phyloP scores from a whole-genome alignment of 2,888 invertebrate species.

The Leucophenga maculata region DNA sequence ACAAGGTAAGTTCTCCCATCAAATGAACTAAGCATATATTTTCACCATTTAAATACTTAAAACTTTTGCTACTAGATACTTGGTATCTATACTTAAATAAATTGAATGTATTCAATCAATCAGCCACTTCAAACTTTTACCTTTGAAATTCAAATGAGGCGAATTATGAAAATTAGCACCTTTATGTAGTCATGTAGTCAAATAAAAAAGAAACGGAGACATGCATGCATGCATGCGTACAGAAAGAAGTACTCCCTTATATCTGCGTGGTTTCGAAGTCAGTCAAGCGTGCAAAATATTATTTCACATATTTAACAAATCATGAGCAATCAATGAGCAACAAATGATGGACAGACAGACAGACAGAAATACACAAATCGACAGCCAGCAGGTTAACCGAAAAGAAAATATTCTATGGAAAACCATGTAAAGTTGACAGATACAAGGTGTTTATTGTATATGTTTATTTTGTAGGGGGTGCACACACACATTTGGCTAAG shows the following conservation, averaged over 20 bases:
- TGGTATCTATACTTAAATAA: not conserved
- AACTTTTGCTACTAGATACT: not conserved
- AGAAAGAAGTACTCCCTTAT: not conserved
- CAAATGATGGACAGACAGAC: slow-evolving; percentile 24
- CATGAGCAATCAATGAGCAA: slow-evolving; percentile 50
- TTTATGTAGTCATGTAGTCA: slow-evolving; percentile 17
- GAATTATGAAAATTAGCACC: slow-evolving; percentile 27
- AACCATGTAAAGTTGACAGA: slow-evolving; percentile 30
- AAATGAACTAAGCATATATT: not conserved
- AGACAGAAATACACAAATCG: slow-evolving; percentile 9
- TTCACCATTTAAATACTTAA: not conserved
- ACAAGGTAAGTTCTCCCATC: slow-evolving; percentile 78
- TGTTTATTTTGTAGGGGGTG: slow-evolving; percentile 34
- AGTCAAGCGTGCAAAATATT: slow-evolving; percentile 57
- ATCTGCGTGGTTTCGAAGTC: not conserved
- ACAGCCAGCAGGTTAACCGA: not conserved
- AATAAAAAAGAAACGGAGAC: not conserved
- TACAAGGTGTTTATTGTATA: slow-evolving; percentile 58
- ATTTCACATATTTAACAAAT: slow-evolving; percentile 47
- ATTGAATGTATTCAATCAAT: slow-evolving; percentile 1
- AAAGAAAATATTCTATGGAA: not conserved
- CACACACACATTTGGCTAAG: no score
- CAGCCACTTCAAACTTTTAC: slow-evolving; percentile 20
- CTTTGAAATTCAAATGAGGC: not conserved
- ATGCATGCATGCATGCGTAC: not conserved